These are phyloP conservation scores for Dioctria rufipes DNA, from an alignment of 2,888 invertebrate species.

Conservation along the genomic window DNA sequence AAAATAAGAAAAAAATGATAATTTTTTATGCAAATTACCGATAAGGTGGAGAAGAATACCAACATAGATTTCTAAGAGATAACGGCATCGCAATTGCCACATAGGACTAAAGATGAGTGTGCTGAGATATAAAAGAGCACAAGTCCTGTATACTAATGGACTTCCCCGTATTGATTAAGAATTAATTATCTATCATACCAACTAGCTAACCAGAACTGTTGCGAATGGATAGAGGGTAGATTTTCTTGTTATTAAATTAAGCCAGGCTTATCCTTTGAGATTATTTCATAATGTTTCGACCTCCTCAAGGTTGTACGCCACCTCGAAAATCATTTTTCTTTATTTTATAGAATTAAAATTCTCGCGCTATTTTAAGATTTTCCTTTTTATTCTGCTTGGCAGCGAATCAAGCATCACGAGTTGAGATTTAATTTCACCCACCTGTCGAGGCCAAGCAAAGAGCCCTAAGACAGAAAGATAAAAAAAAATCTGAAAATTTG, in stretches of 20 bases:
- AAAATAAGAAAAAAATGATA: conserved; percentile 56
- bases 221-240: not conserved
- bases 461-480: conserved; percentile 28
- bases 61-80: not conserved
- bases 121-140: conserved; percentile 3
- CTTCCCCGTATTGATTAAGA: not conserved
- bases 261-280: conserved; percentile 37
- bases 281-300: conserved; percentile 17
- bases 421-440: conserved; percentile 44
- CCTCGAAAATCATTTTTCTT: conserved; percentile 26
- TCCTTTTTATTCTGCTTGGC: not conserved
- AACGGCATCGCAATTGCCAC: not conserved
- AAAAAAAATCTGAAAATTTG: conserved; percentile 21
- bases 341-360: not conserved
- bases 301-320: not conserved
- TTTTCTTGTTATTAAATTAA: conserved; percentile 35
- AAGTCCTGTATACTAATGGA: conserved; percentile 33
- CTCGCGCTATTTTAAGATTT: conserved; percentile 34
- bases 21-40: conserved; percentile 58
- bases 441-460: conserved; percentile 9
- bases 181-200: no score
- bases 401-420: conserved; percentile 33
- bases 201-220: no score
- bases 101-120: not conserved
- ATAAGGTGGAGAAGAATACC: conserved; percentile 48